Base-by-base conservation (phyloP, 1,140 invertebrate species). In the Orchestia grillus region DNA sequence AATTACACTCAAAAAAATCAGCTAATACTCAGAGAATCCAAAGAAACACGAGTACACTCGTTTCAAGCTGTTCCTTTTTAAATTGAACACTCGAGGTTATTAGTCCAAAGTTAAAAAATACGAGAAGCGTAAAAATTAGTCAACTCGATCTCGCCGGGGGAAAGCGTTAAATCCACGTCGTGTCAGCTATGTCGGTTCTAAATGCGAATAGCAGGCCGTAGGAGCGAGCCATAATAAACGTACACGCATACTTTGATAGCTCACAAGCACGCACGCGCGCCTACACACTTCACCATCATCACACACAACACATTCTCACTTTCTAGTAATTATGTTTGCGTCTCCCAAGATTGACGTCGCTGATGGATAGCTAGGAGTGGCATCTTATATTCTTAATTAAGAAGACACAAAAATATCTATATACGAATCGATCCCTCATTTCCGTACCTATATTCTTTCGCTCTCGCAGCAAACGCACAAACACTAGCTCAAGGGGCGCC, bases 291-390 rank as follows among this genome's bases (percentile, higher is more conserved):
- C 62, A 36, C 62, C 36, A 77, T 36, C 28, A 77, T 77, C 62
- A 41, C 4, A 90, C 88, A 90, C 88, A 90, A 90, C 88, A 90
- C 88, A 44, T 90, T 41, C 88, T 90, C 43, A 90, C 88, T 90
- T 90, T 90, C 88, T 90, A 90, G 28, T 41, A 90, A 90, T 90
- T 90, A 28, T 90, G 88, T 90, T 90, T 90, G 88, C 42, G 43
- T 42, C 88, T 90, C 88, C 88, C 43, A 90, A 23, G 88, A 90
- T 77, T 77, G 62, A 77, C 62, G 62, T 77, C 62, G 62, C 28
- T 77, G 62, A 77, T 77, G 62, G 62, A 77, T 77, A 1, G 28
- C 62, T 77, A 77, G 62, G 62, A 77, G 62, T 77, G 62, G 62
- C 62, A 77, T 77, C 62, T 23, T 77, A 77, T 77, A 8, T 77